A percentile compares a stretch with the other conserved stretches of the same genome.
Evolutionary conservation across 2,888 invertebrate genomes (phyloP).

Genomic region (Molanna angustata): DNA sequence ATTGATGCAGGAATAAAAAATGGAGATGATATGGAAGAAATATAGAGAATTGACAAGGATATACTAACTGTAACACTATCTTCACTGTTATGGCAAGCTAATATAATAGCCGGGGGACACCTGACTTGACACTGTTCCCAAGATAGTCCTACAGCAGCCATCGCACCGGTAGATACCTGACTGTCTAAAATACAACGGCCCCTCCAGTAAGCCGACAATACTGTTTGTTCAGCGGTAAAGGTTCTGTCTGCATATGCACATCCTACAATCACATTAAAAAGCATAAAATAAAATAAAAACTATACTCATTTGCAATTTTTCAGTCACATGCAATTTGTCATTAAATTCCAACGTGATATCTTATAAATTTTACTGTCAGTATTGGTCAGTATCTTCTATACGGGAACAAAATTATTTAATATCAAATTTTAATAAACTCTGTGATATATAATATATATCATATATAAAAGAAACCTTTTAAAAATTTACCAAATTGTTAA

Average conservation of each 20-base stretch:
- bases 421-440: too few relatives aligned
- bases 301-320: not conserved
- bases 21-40: too few relatives aligned
- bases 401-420: too few relatives aligned
- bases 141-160: slow-evolving; percentile 90
- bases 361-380: not conserved
- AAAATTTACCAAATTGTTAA: too few relatives aligned
- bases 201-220: slow-evolving; percentile 92
- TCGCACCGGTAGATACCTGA: slow-evolving; percentile 69
- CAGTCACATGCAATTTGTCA: not conserved
- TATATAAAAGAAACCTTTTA: too few relatives aligned
- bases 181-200: slow-evolving; percentile 81
- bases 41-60: too few relatives aligned
- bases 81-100: slow-evolving; percentile 92
- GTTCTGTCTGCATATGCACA: slow-evolving; percentile 97
- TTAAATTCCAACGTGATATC: not conserved
- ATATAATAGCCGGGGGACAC: slow-evolving; percentile 75
- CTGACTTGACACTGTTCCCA: slow-evolving; percentile 78
- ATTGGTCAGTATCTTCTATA: too few relatives aligned
- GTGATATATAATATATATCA: too few relatives aligned
- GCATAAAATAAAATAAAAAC: too few relatives aligned
- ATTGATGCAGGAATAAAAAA: too few relatives aligned
- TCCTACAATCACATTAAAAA: too few relatives aligned
- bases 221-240: slow-evolving; percentile 90
- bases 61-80: slow-evolving; percentile 78